Evolutionary conservation across 2,113 vertebrate genomes (phyloP), one percentile per base, ranked within the genome.

Genomic region (Semnopithecus entellus): DNA sequence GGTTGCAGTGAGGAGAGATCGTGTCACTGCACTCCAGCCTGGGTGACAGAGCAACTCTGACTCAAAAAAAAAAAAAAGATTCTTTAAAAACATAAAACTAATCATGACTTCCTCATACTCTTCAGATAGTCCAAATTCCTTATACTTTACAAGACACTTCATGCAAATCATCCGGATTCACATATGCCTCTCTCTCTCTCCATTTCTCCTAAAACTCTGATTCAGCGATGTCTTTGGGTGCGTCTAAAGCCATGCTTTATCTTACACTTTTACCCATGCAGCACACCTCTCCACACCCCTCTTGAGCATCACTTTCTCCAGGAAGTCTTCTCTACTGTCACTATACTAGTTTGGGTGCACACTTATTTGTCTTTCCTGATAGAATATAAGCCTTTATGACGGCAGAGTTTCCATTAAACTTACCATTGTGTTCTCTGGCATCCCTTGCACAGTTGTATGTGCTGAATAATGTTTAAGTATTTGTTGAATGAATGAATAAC

Each of bases 321-420:
- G 27, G 61, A 92, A 84, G 17, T 81, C 79, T 73, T 81, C 40
- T 55, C 27, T 90, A 70, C n/a, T 61, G 35, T 25, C 20, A 43
- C 35, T 57, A 6, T 6, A 20, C 23, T 92, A 50, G 70, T 93
- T 48, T 86, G 72, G 52, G 25, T 55, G 73, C 68, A n/a, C 25
- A 73, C 81, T 55, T 75, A 32, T 61, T 78, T 89, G 9, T 73
- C 78, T 95, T 97, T 97, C 57, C 70, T 66, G 18, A 22, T 48
- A 38, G 35, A 72, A 38, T 78, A 6, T 73, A 57, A 72, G 8
- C 30, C 85, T 92, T 57, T 38, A 22, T 13, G 68, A 94, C 84
- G 79, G 27, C 35, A 80, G 70, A 95, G 57, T 66, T 55, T 20
- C 20, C 59, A 35, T 80, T 85, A n/a, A 68, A 85, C 35, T 59